Evolutionary conservation across 1,140 invertebrate species (phyloP), one percentile per base, ranked within the genome.

Genomic region (Trachymyrmex septentrionalis): DNA sequence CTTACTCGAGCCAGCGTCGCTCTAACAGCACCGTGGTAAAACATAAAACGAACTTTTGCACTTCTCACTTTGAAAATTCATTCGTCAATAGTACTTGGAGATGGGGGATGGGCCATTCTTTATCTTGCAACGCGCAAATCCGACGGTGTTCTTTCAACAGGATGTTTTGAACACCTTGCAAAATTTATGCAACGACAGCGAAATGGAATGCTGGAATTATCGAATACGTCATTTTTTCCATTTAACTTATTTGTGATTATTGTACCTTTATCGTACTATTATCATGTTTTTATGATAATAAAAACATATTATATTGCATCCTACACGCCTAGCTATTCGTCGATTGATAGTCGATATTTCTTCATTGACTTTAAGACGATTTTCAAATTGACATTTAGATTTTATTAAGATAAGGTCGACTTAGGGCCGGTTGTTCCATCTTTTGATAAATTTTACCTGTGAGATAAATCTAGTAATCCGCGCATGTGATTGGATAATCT

Each of bases 41-140:
- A 81, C 85, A 59, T 82, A 77, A 67, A 77, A 27, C 76, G 55
- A 81, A 86, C 63, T 80, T 86, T 61, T 7, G 27, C 75, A 69
- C 61, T 86, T 82, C 53, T 48, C 64, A 55, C 75, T 61, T 71
- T 44, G 85, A 67, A 71, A 81, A 86, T 86, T 86, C 64, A 86
- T 86, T 86, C 76, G 53, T 80, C 85, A 69, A 81, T 78, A 64
- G 30, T 30, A 63, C 69, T 71, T 50, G 50, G 3, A 21, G 16
- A 30, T n/a, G 27, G 6, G 24, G 6, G 53, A 50, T 4, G 27
- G 27, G 48, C 16, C 10, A 85, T 61, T 10, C n/a, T 85, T 85
- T 61, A 64, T 48, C 10, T 27, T 16, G 50, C 50, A 16, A 81
- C 24, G n/a, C n/a, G 27, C 81, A 57, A 76, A 50, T 75, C 19